phyloP scores from a whole-genome alignment of 2,888 invertebrate genomes.

The Azorinus chamasolen region DNA sequence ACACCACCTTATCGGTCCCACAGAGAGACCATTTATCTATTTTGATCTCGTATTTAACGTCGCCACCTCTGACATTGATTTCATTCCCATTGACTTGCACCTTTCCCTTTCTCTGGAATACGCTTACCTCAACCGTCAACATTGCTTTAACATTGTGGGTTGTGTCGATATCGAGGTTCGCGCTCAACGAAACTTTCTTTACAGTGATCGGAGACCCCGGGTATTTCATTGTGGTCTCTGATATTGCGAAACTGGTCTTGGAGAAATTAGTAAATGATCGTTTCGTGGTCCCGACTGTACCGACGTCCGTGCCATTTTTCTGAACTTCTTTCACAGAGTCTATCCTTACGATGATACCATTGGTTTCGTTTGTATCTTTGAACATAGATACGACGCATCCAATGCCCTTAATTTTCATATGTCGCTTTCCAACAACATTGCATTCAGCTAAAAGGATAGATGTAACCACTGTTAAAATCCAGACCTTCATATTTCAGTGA shows the following conservation, averaged over 20 bases:
- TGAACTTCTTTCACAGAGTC: slow-evolving; percentile 28
- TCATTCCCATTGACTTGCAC: slow-evolving; percentile 19
- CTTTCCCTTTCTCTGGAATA: slow-evolving; percentile 31
- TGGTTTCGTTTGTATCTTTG: slow-evolving; percentile 20
- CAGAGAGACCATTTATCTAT: slow-evolving; percentile 35
- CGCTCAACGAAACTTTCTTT: not conserved
- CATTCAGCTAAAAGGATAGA: too few species aligned
- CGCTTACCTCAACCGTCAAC: slow-evolving; percentile 3
- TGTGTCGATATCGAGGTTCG: not conserved
- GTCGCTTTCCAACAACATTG: slow-evolving; percentile 2
- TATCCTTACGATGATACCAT: slow-evolving; percentile 22
- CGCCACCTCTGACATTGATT: slow-evolving; percentile 21
- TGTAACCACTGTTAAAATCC: too few species aligned
- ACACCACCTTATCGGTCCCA: not conserved
- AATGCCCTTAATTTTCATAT: slow-evolving; percentile 22
- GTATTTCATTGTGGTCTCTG: not conserved
- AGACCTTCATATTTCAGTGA: too few species aligned
- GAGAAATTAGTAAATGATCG: slow-evolving; percentile 34
- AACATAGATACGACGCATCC: slow-evolving; percentile 34
- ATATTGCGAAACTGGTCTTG: slow-evolving; percentile 12
- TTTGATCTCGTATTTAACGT: slow-evolving; percentile 32
- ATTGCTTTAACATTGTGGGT: too few species aligned
- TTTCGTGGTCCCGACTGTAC: not conserved
- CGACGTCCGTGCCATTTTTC: not conserved
- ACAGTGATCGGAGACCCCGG: not conserved